A percentile compares a stretch with the other conserved stretches of the same genome.
Conservation (phyloP, 2,888 invertebrate genomes). For the Machimus rusticus region DNA sequence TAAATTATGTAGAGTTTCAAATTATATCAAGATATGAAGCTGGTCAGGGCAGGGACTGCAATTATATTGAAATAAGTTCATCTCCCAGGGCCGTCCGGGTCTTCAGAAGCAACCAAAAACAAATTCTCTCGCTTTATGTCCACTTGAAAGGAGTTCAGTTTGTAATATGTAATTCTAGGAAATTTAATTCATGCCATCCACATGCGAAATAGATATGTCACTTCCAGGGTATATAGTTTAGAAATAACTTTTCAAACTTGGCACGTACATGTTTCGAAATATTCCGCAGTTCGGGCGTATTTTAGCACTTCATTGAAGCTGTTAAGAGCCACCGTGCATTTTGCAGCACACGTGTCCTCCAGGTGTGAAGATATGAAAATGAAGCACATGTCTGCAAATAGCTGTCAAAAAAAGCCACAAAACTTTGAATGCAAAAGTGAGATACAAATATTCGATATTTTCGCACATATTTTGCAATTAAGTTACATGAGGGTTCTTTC, state of each 20-base stretch:
- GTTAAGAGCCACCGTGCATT: neutral
- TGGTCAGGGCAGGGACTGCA: neutral
- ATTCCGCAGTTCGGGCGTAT: neutral
- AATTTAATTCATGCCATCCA: conserved; percentile 5
- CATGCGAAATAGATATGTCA: conserved; percentile 12
- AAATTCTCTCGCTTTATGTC: neutral
- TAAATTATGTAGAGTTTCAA: neutral
- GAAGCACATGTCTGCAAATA: neutral
- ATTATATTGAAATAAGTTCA: neutral
- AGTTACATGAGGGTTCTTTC: neutral
- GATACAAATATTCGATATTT: neutral
- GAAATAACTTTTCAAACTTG: conserved; percentile 8
- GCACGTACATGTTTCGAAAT: conserved; percentile 13
- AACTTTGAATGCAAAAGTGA: neutral
- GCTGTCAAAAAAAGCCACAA: neutral
- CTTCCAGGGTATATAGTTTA: neutral
- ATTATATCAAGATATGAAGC: neutral
- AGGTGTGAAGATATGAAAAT: neutral
- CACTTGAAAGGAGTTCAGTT: neutral
- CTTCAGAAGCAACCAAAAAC: neutral
- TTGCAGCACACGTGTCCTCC: neutral
- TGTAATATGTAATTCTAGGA: neutral
- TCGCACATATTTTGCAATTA: neutral
- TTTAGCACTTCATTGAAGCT: neutral
- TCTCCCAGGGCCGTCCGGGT: neutral